Evolutionary conservation across 2,888 invertebrate species (phyloP).

Genomic region (Eucera pruinosa): DNA sequence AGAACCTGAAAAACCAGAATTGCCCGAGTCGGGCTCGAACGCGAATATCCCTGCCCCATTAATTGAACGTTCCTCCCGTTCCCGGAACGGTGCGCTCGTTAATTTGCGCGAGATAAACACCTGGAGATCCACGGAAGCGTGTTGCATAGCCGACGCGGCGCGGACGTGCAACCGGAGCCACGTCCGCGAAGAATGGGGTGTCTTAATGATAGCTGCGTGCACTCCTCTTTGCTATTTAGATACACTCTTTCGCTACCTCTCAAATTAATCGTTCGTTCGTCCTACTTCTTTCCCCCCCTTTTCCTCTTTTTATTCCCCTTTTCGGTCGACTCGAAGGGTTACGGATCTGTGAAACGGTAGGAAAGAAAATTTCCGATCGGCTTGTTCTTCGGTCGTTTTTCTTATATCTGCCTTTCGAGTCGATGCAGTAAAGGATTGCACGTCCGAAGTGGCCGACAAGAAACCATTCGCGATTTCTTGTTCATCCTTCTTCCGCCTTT

Average conservation of each 20-base stretch:
- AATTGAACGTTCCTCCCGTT: slow-evolving; percentile 47
- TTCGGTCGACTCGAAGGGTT: no score
- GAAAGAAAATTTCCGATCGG: no score
- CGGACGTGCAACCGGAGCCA: slow-evolving; percentile 19
- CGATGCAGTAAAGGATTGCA: no score
- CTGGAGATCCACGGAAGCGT: slow-evolving; percentile 37
- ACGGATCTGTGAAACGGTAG: no score
- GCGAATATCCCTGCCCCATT: slow-evolving; percentile 28
- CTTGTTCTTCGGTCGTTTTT: no score
- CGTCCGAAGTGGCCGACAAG: no score
- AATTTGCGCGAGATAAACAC: slow-evolving; percentile 52
- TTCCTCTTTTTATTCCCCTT: no score
- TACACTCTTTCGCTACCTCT: not conserved
- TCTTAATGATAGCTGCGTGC: slow-evolving; percentile 20
- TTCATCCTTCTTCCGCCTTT: no score
- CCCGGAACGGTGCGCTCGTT: slow-evolving; percentile 44
- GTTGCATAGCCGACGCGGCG: slow-evolving; percentile 20
- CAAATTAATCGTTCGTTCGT: not conserved
- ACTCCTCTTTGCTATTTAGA: not conserved
- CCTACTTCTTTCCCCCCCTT: not conserved
- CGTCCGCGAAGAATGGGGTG: slow-evolving; percentile 34
- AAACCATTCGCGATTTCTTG: no score
- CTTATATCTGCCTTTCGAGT: no score
- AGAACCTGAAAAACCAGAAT: slow-evolving; percentile 49
- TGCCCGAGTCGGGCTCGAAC: not conserved